phyloP scores from a whole-genome alignment of 2,888 invertebrate genomes.

The Morpho deidamia region DNA sequence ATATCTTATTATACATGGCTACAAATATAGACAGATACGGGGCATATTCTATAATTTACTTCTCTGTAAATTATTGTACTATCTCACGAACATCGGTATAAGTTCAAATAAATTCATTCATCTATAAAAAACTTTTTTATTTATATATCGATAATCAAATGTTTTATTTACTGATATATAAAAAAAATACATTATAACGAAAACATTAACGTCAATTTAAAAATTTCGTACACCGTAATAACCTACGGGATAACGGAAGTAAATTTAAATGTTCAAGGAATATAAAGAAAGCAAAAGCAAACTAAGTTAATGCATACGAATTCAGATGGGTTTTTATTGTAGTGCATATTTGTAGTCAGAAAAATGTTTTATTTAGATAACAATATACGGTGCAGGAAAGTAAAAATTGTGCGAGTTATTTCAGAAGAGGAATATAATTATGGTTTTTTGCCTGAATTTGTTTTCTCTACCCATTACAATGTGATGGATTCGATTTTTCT shows the following conservation, averaged over 20 bases:
- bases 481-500: no score
- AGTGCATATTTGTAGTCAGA: conserved; percentile 2
- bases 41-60: no score
- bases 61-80: no score
- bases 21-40: no score
- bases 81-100: no score
- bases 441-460: no score
- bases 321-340: conserved; percentile 4
- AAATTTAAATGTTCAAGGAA: background rate
- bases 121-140: no score
- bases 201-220: background rate
- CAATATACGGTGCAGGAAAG: conserved; percentile 1
- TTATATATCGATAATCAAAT: no score
- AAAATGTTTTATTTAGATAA: conserved; percentile 9
- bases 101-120: no score
- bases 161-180: no score
- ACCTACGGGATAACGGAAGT: background rate
- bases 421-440: background rate
- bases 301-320: conserved; percentile 4
- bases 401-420: conserved; percentile 1
- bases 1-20: no score
- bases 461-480: no score
- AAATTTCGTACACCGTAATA: background rate
- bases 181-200: background rate
- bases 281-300: conserved; percentile 3